Percentiles rank a stretch among this genome's conserved stretches.
These are phyloP conservation scores for Myotis myotis DNA, from an alignment of 2,797 vertebrate genomes.

Conservation along the genomic window DNA sequence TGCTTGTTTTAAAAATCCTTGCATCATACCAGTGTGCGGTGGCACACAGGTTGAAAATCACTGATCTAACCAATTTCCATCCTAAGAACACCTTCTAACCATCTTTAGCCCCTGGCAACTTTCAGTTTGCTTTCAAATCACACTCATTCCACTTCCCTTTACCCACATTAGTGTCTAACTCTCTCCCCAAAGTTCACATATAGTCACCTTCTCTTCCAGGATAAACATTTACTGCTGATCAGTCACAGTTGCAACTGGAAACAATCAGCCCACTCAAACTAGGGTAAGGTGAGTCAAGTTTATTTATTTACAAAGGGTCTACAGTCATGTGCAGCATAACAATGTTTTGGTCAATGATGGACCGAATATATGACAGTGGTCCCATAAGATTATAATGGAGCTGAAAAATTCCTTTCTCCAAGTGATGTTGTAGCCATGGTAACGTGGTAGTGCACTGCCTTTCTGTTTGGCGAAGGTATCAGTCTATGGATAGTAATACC, in stretches of 20 bases:
- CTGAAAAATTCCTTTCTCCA: neutral
- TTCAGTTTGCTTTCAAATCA: neutral
- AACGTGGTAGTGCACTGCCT: neutral
- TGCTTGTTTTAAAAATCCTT: neutral
- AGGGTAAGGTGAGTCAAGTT: too few species aligned
- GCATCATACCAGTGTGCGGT: neutral
- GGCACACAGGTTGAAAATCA: neutral
- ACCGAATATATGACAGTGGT: neutral
- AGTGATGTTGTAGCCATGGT: neutral
- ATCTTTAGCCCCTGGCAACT: neutral
- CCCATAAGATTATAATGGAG: neutral
- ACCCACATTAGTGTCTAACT: neutral
- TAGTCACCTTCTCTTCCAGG: neutral
- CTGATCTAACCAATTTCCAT: neutral
- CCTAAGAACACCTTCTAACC: neutral
- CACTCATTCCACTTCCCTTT: neutral
- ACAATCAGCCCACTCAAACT: too few species aligned
- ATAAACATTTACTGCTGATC: neutral
- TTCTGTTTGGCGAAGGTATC: neutral
- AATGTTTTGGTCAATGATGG: neutral
- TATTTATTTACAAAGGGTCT: neutral
- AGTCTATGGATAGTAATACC: neutral
- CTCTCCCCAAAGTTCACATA: neutral
- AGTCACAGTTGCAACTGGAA: neutral
- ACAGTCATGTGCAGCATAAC: too few species aligned